These are phyloP conservation scores for Lasioglossum morio DNA, from an alignment of 2,888 invertebrate species.

Conservation along the genomic window DNA sequence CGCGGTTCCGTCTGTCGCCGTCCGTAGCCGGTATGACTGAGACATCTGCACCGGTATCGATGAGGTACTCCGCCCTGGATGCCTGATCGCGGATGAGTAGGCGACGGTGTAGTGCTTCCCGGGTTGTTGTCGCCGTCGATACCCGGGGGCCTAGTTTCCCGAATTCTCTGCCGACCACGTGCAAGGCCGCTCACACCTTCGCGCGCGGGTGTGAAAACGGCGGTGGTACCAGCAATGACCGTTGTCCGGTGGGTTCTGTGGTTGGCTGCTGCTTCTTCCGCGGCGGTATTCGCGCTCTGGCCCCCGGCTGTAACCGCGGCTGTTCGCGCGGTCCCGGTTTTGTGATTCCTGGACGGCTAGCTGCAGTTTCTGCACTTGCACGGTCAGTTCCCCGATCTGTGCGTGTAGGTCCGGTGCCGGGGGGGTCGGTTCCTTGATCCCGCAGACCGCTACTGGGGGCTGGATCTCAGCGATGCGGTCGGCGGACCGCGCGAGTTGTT, in stretches of 20 bases:
- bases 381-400: too few species aligned
- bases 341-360: too few species aligned
- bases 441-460: background rate
- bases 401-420: too few species aligned
- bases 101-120: background rate
- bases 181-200: background rate
- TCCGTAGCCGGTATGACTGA: background rate
- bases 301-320: too few species aligned
- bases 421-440: too few species aligned
- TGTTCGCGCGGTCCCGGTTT: too few species aligned
- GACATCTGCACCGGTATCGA: background rate
- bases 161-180: background rate
- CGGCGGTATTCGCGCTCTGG: too few species aligned
- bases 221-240: background rate
- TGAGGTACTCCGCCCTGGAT: background rate
- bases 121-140: background rate
- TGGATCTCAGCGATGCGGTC: background rate
- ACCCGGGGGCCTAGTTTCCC: background rate
- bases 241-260: rapidly evolving
- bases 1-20: background rate
- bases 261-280: too few species aligned
- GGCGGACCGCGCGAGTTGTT: background rate
- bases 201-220: rapidly evolving
- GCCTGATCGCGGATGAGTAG: background rate
- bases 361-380: too few species aligned